Base-by-base conservation (phyloP, 1,140 invertebrate species). In the Gonatopus flavifemur region DNA sequence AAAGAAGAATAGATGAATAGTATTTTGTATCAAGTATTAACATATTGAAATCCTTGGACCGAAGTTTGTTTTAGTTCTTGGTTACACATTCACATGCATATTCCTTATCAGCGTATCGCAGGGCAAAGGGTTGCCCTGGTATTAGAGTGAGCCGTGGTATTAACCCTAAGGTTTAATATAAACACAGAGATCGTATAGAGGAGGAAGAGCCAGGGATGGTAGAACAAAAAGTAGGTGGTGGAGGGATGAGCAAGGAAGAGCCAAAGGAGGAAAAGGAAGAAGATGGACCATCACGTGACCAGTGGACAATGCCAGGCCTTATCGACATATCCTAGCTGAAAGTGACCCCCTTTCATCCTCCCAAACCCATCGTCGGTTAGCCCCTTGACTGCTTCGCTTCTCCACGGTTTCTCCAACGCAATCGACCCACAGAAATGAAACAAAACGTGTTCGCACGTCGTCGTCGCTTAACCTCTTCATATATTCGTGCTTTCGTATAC, bases 141-240 rank as follows among this genome's bases (percentile, higher is more conserved):
- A 71, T 71, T 74, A 71, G 61, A 69, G 70, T 74, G 64, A 72
- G 70, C 70, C 69, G 46, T 55, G 64, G 68, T 64, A 72, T 71
- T 74, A 74, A 72, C 71, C 69, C 59, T 67, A 37, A 56, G 72
- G 69, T 74, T 72, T 71, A 74, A 72, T 74, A 72, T 70, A 72
- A 74, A 74, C 71, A n/a, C n/a, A 70, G 67, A 59, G 64, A 54
- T 55, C 41, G 55, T 19, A 32, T 28, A 49, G 16, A 49, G 44
- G 33, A 35, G 32, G 30, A 30, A 10, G 42, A 32, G 35, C 35
- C 35, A 49, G 45, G 42, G 36, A 38, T 28, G 35, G 38, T 47
- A n/a, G 25, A 35, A 46, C 48, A 25, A 32, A 20, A 48, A n/a
- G n/a, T n/a, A 37, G 55, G 24, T 37, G 33, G 54, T 19, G 55